Base-by-base conservation (phyloP, 2,888 invertebrate species). In the Mechanitis messenoides region DNA sequence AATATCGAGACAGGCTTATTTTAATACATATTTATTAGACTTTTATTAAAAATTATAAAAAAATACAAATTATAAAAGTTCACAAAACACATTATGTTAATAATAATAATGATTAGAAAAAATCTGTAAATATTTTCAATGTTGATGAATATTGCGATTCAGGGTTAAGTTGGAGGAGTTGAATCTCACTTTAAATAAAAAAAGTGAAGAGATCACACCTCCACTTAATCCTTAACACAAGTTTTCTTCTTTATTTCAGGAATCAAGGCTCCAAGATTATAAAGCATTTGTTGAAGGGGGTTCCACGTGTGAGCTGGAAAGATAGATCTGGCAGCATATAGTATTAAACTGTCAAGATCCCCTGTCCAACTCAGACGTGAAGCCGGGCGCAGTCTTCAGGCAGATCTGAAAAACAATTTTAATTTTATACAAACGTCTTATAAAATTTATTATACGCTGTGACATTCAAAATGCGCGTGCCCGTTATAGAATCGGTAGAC, bases 201-300 rank as follows among this genome's bases (percentile, higher is more conserved):
- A 91, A 91, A 91, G 91, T 91, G 91, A 91, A 91, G 91, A 91
- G 91, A 91, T 91, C 91, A 91, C 90, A 90, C 91, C 91, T 91
- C 91, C 91, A 91, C 91, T 91, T 91, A 84, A 84, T 84, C 87
- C 87, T 79, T 80, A 70, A 81, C 85, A 88, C 89, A 69, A 63
- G 62, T 28, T 33, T 56, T 65, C 61, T 58, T 60, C 55, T 57
- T 20, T 35, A 33, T 47, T 53, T 35, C 47, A n/a, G 7, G 50
- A 11, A 4, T 20, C 42, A 4, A 33, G 60, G 54, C 42, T 55
- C 58, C 42, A 7, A 31, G 9, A 9, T 11, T 31, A n/a, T 28
- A 56, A 35, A 31, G 59, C 45, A 46, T 57, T 12, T 54, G 69
- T 61, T 53, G 74, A 55, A 66, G 70, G 77, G 74, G 84, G 79